phyloP scores from a whole-genome alignment of 2,113 vertebrate genomes.

The Lutjanus erythropterus region DNA sequence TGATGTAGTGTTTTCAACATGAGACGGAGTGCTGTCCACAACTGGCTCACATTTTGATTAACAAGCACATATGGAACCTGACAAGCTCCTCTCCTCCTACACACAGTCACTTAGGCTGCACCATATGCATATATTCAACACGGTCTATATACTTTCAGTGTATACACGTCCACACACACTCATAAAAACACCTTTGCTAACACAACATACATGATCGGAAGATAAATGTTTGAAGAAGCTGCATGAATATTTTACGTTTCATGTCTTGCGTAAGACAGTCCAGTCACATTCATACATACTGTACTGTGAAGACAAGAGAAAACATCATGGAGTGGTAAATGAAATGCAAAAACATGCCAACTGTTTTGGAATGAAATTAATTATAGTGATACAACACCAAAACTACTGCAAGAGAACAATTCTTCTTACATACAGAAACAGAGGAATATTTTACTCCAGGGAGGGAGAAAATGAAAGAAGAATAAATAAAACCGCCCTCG shows the following conservation, averaged over 20 bases:
- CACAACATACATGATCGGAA: conserved; percentile 24
- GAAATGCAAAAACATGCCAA: background rate
- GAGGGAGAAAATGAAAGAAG: background rate
- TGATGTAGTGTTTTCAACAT: conserved; percentile 39
- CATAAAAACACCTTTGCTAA: conserved; percentile 10
- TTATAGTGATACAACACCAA: background rate
- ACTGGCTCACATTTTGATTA: conserved; percentile 35
- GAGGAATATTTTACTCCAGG: background rate
- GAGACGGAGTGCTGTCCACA: conserved; percentile 35
- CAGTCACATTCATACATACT: conserved; percentile 6
- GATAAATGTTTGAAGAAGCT: conserved; percentile 44
- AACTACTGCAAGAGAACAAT: background rate
- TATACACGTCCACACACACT: background rate
- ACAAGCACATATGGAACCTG: conserved; percentile 29
- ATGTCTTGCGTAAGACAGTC: conserved; percentile 6
- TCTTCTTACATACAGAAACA: background rate
- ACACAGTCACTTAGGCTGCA: background rate
- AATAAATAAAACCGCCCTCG: conserved; percentile 20
- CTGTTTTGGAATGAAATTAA: background rate
- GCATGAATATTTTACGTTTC: conserved; percentile 31
- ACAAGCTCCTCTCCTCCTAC: conserved; percentile 21
- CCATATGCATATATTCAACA: conserved; percentile 23
- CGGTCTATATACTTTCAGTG: background rate
- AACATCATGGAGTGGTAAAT: background rate
- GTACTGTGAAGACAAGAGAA: background rate